phyloP scores from a whole-genome alignment of 2,888 invertebrate genomes.

The Cetonia aurata region DNA sequence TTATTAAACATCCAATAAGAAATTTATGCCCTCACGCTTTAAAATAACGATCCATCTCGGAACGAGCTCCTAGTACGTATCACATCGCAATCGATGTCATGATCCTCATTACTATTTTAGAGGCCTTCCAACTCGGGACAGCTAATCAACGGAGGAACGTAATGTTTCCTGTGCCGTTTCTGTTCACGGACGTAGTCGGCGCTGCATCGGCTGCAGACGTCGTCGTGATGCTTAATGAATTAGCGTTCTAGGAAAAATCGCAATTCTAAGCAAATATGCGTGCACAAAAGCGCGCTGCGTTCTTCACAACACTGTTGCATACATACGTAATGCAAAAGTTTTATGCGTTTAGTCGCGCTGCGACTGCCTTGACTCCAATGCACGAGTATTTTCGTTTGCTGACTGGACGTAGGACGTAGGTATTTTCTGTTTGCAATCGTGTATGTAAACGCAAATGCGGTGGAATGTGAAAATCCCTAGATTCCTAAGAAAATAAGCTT shows the following conservation, averaged over 20 bases:
- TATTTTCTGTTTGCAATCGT: not conserved
- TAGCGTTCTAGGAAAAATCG: slow-evolving; percentile 24
- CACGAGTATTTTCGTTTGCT: no score
- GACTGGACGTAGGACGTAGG: not conserved
- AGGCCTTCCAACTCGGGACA: slow-evolving; percentile 11
- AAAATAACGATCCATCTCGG: no score
- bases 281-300: not conserved
- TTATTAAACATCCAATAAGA: slow-evolving; percentile 6
- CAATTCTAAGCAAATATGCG: slow-evolving; percentile 13
- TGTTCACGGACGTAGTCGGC: not conserved
- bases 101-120: slow-evolving; percentile 20
- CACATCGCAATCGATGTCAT: not conserved
- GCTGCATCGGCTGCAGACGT: slow-evolving; percentile 9
- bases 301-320: slow-evolving; percentile 29
- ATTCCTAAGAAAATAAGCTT: no score
- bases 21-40: slow-evolving; percentile 22
- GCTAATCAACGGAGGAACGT: slow-evolving; percentile 16
- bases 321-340: slow-evolving; percentile 16
- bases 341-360: not conserved
- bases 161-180: slow-evolving; percentile 27
- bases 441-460: no score
- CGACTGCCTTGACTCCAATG: no score
- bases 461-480: no score
- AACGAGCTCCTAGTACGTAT: no score
- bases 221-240: slow-evolving; percentile 20